Percentiles rank a stretch among this genome's conserved stretches.
These are phyloP conservation scores for Nothocercus julius DNA, from an alignment of 2,113 vertebrate genomes.

Conservation along the genomic window DNA sequence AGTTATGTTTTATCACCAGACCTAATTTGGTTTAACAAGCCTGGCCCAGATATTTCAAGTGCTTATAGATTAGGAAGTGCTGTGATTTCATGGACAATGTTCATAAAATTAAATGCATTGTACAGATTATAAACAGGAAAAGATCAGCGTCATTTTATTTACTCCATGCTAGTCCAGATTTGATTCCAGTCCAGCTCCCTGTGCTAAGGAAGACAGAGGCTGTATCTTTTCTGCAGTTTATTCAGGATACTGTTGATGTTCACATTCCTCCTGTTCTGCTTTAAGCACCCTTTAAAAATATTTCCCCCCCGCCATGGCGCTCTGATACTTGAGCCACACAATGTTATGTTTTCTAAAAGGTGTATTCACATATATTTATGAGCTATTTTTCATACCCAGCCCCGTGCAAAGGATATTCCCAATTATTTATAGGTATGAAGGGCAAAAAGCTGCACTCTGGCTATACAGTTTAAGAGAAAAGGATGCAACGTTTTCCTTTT, in stretches of 20 bases:
- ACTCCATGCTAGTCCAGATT: not conserved
- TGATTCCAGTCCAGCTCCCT: not conserved
- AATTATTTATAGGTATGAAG: not conserved
- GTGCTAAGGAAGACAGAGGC: not conserved
- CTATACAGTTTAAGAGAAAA: not conserved
- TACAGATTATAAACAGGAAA: constrained; percentile 12
- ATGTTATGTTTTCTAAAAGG: not conserved
- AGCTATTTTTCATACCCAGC: not conserved
- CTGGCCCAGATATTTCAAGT: constrained; percentile 4
- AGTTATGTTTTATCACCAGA: not conserved
- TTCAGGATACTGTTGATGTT: not conserved
- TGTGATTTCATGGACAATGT: not conserved
- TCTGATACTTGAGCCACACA: not conserved
- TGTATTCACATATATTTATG: not conserved
- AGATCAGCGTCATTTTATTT: constrained; percentile 4
- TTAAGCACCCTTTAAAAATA: not conserved
- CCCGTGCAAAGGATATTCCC: no score
- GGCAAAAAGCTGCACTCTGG: not conserved
- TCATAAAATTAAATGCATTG: constrained; percentile 12
- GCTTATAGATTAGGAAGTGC: constrained; percentile 1
- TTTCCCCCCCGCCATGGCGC: not conserved
- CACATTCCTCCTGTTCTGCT: not conserved
- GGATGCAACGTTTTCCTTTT: not conserved
- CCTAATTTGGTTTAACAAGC: constrained; percentile 8
- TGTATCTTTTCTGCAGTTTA: not conserved